Percentiles rank a stretch among this genome's conserved stretches.
These are phyloP conservation scores for Ochlodes sylvanus DNA, from an alignment of 2,888 invertebrate genomes.

Conservation along the genomic window DNA sequence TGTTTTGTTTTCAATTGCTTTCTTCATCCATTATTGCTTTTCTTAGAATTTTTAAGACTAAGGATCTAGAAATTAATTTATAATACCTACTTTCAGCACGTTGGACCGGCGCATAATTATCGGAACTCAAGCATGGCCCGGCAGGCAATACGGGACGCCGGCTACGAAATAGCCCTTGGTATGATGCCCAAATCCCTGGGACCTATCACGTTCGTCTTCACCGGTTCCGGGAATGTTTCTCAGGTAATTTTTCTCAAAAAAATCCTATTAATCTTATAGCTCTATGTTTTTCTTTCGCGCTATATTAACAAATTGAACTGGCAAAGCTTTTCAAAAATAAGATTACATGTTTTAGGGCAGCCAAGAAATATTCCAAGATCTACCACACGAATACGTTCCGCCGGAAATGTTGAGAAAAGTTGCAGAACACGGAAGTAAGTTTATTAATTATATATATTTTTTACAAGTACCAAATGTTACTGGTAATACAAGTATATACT, in stretches of 20 bases:
- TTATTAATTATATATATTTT: background rate
- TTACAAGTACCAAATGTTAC: too few species aligned
- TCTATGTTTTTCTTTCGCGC: too few species aligned
- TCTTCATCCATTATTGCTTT: too few species aligned
- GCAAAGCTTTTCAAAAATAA: conserved; percentile 6
- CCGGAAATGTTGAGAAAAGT: conserved; percentile 98
- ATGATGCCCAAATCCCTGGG: conserved; percentile 99
- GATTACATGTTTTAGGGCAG: conserved; percentile 85
- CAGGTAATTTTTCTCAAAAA: conserved; percentile 79
- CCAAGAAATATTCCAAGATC: conserved; percentile 97
- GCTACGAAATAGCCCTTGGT: conserved; percentile 98
- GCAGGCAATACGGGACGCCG: conserved; percentile 99
- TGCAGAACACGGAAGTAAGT: conserved; percentile 97
- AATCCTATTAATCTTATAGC: background rate
- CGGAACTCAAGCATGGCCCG: conserved; percentile 98
- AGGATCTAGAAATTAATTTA: too few species aligned
- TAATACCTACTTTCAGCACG: conserved; percentile 89
- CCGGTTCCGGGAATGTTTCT: conserved; percentile 98
- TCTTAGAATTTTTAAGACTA: too few species aligned
- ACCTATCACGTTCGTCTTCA: conserved; percentile 98
- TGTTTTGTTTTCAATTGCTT: too few species aligned
- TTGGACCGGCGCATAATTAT: conserved; percentile 99
- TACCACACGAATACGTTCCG: conserved; percentile 98
- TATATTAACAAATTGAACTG: too few species aligned
- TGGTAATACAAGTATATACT: too few species aligned